Conservation (phyloP, 2,113 vertebrate genomes). For the Oriolus oriolus region DNA sequence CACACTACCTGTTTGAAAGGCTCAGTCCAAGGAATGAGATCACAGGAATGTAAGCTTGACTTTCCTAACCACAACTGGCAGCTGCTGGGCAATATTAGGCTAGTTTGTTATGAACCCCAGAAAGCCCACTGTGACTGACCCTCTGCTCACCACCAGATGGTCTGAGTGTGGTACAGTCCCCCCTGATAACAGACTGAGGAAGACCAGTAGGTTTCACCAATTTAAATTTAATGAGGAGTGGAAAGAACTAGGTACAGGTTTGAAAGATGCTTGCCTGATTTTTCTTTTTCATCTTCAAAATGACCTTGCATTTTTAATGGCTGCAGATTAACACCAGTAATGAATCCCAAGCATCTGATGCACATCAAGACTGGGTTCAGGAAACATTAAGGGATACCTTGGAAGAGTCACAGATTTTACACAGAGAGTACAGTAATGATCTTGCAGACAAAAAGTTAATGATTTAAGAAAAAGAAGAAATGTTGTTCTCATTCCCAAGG, state of each 20-base stretch:
- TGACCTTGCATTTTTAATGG: neutral
- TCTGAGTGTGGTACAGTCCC: neutral
- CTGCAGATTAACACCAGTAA: neutral
- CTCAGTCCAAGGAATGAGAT: neutral
- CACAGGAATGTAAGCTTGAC: neutral
- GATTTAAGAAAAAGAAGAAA: neutral
- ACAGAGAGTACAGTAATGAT: neutral
- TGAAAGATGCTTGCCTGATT: neutral
- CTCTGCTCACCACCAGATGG: neutral
- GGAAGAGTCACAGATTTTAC: neutral
- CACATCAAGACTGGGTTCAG: neutral
- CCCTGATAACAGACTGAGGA: neutral
- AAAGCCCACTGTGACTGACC: neutral
- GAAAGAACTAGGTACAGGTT: neutral
- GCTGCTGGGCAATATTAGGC: neutral
- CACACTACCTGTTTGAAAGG: neutral
- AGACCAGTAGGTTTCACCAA: neutral
- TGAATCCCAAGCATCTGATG: neutral
- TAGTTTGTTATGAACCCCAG: neutral
- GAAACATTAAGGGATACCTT: neutral
- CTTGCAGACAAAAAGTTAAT: neutral
- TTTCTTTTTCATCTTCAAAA: neutral
- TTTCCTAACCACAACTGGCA: neutral
- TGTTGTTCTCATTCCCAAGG: neutral
- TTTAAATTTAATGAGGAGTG: slow-evolving; percentile 24